These are phyloP conservation scores for Oxyscelio sp. DNA, from an alignment of 2,888 invertebrate species.

Conservation along the genomic window DNA sequence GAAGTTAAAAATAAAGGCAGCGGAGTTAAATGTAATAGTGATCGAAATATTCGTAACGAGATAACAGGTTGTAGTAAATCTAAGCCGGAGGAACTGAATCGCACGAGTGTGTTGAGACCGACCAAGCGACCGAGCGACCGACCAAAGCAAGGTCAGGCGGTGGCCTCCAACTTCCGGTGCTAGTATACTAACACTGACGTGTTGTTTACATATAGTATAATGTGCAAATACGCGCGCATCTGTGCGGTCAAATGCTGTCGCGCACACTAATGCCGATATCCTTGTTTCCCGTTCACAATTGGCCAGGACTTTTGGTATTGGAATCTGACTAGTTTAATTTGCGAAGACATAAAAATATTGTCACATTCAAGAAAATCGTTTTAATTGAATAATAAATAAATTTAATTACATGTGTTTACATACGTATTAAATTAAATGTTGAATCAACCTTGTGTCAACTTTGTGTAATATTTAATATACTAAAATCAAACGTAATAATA, in stretches of 20 bases:
- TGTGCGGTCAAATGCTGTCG: constrained; percentile 52
- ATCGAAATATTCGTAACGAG: constrained; percentile 9
- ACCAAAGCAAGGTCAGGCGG: constrained; percentile 87
- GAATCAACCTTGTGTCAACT: no score
- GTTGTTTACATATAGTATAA: constrained; percentile 63
- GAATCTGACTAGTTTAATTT: no score
- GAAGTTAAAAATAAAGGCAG: no score
- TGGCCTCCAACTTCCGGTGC: constrained; percentile 88
- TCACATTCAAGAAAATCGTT: no score
- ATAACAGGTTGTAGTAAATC: constrained; percentile 31
- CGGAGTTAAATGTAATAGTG: neutral
- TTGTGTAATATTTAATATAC: no score
- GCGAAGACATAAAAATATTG: no score
- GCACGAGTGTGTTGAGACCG: constrained; percentile 75
- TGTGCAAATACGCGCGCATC: constrained; percentile 54
- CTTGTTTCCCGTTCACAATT: constrained; percentile 6
- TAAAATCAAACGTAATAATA: no score
- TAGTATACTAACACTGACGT: constrained; percentile 80
- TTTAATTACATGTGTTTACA: no score
- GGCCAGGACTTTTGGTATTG: neutral
- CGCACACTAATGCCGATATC: constrained; percentile 40
- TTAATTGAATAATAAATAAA: no score
- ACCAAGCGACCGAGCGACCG: constrained; percentile 81
- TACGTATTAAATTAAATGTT: no score
- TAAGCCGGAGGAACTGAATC: constrained; percentile 64